Evolutionary conservation across 2,797 vertebrate species (phyloP).

Genomic region (Mus caroli): DNA sequence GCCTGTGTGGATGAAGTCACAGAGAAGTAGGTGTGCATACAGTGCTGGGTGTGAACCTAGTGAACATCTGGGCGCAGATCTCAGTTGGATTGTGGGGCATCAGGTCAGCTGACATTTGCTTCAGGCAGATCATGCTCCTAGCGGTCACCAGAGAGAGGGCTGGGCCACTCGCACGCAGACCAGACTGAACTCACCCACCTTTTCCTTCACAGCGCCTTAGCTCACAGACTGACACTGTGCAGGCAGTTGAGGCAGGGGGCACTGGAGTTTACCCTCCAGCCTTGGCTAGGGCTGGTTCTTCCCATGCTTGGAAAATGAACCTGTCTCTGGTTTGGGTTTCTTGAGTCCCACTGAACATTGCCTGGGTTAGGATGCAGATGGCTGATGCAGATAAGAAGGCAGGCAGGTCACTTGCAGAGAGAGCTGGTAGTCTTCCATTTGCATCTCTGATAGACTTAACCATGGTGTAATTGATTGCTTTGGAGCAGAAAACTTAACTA

Average conservation of each 20-base stretch:
- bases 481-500: constrained; percentile 30
- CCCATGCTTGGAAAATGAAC: neutral
- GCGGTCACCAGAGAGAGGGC: neutral
- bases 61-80: neutral
- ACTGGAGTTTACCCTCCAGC: neutral
- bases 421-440: constrained; percentile 1
- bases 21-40: neutral
- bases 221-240: neutral
- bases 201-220: neutral
- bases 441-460: constrained; percentile 53
- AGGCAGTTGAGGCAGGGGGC: neutral
- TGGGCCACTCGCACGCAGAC: neutral
- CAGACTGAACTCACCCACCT: neutral
- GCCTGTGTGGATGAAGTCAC: neutral
- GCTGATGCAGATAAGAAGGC: constrained; percentile 37
- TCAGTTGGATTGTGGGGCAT: neutral
- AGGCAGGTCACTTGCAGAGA: neutral
- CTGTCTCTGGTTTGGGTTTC: neutral
- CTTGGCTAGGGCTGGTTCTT: neutral
- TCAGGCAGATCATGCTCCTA: no score
- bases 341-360: neutral
- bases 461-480: constrained; percentile 58
- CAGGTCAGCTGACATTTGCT: neutral
- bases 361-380: constrained; percentile 56
- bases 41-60: neutral